Percentiles rank a stretch among this genome's conserved stretches.
phyloP scores from a whole-genome alignment of 2,113 vertebrate species.

The Scomber scombrus region DNA sequence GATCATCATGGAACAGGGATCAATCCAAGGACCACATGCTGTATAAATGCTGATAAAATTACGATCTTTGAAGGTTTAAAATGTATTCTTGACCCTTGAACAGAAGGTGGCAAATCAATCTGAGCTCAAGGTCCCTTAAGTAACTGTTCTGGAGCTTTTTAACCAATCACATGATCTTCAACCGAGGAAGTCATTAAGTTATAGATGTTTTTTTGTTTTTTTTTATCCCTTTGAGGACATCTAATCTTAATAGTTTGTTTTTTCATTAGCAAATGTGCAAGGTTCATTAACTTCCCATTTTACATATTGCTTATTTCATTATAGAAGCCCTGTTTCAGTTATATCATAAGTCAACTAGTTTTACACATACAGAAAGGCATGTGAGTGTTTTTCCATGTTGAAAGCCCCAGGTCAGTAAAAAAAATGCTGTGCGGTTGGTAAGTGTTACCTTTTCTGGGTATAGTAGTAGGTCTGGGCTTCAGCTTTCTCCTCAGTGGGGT shows the following conservation, averaged over 20 bases:
- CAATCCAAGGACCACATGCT: too few species aligned
- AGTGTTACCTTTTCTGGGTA: slow-evolving; percentile 85
- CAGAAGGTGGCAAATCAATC: too few species aligned
- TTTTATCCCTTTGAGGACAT: background rate
- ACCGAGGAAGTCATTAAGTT: too few species aligned
- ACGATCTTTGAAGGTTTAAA: background rate
- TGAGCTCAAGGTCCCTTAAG: too few species aligned
- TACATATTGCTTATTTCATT: too few species aligned
- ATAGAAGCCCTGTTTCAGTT: background rate
- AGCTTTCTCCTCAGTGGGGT: slow-evolving; percentile 82
- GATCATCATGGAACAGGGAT: too few species aligned
- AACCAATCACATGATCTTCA: background rate
- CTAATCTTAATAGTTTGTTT: background rate
- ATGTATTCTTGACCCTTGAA: too few species aligned
- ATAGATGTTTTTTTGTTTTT: background rate
- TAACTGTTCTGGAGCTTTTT: too few species aligned
- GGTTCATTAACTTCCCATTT: too few species aligned
- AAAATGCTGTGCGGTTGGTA: background rate
- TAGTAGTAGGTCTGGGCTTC: slow-evolving; percentile 77
- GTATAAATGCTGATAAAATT: background rate
- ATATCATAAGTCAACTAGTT: background rate
- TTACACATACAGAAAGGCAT: background rate
- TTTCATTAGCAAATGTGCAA: too few species aligned
- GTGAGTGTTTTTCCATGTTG: background rate
- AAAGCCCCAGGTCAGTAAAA: slow-evolving; percentile 3